Percentiles rank a stretch among this genome's conserved stretches.
Conservation (phyloP, 2,113 vertebrate genomes). For the Turnix velox region DNA sequence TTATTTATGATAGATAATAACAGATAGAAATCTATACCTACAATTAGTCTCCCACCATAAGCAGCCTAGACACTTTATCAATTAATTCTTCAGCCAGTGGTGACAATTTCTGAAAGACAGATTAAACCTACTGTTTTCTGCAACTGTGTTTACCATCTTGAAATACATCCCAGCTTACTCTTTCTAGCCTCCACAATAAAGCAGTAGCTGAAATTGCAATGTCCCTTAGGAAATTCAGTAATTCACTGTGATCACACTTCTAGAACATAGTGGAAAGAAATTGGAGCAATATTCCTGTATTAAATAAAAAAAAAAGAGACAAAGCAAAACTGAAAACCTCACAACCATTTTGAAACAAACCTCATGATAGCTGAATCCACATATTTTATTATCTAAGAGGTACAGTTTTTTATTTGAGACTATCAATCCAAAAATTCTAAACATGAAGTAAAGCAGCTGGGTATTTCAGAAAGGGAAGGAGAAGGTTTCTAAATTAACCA, state of each 20-base stretch:
- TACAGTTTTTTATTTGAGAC: background rate
- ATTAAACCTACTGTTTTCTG: background rate
- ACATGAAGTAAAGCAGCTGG: background rate
- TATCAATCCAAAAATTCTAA: background rate
- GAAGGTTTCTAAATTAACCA: conserved; percentile 33
- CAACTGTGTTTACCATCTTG: background rate
- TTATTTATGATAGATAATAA: background rate
- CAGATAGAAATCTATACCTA: background rate
- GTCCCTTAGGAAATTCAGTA: background rate
- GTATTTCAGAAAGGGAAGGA: conserved; percentile 9
- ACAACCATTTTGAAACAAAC: background rate
- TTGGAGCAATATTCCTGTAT: rapidly evolving
- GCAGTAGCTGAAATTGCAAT: background rate
- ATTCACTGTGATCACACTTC: background rate
- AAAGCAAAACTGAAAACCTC: background rate
- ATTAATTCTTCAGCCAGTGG: background rate
- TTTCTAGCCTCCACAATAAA: background rate
- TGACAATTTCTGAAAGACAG: background rate
- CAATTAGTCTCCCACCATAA: background rate
- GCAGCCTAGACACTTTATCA: background rate
- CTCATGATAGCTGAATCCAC: background rate
- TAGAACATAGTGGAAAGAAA: background rate
- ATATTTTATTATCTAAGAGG: background rate
- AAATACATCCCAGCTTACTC: background rate
- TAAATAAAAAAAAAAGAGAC: background rate